Conservation (phyloP, 2,113 vertebrate species). For the Caracal caracal region DNA sequence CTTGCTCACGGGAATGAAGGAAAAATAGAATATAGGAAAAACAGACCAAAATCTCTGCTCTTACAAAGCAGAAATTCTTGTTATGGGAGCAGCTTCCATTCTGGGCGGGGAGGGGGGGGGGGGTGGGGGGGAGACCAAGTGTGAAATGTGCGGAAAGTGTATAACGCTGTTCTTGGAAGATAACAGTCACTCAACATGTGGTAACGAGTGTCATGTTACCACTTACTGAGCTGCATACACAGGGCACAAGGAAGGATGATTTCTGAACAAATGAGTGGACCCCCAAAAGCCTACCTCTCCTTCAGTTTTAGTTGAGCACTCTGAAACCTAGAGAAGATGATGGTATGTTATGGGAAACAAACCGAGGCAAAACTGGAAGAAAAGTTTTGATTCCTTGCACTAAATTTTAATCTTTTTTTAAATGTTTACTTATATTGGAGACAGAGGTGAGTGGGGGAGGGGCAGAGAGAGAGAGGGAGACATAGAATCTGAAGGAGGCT, state of each 20-base stretch:
- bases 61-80: not conserved
- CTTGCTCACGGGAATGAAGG: not conserved
- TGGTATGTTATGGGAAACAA: not conserved
- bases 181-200: not conserved
- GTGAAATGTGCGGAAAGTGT: not conserved
- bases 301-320: not conserved
- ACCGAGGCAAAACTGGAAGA: constrained; percentile 8
- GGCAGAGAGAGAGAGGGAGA: too few species aligned
- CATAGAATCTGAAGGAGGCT: too few species aligned
- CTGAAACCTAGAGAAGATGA: not conserved
- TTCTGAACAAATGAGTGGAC: not conserved
- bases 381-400: not conserved
- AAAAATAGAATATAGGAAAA: not conserved
- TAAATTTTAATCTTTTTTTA: not conserved
- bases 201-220: not conserved
- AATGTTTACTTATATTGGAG: too few species aligned
- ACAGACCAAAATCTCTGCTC: not conserved
- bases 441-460: too few species aligned
- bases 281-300: not conserved
- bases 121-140: accelerated
- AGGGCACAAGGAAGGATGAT: not conserved
- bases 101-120: accelerated
- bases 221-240: accelerated
- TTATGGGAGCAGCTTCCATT: not conserved
- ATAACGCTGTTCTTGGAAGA: not conserved